Percentiles rank a stretch among this genome's conserved stretches.
phyloP scores from a whole-genome alignment of 2,113 vertebrate species.

The Hylia prasina region DNA sequence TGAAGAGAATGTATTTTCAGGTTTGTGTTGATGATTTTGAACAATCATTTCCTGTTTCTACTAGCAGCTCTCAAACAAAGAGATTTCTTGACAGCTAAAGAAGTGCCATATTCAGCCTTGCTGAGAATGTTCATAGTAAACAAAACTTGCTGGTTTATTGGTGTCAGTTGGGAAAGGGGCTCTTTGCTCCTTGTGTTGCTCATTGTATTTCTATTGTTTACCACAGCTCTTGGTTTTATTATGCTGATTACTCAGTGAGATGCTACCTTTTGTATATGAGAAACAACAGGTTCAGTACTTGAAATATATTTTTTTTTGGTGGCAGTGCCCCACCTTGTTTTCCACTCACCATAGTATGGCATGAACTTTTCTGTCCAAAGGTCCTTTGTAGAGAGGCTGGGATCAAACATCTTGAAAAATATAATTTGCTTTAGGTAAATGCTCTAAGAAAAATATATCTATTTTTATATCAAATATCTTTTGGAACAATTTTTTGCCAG shows the following conservation, averaged over 20 bases:
- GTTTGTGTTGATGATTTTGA: conserved; percentile 52
- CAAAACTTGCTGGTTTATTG: conserved; percentile 23
- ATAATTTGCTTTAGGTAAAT: not conserved
- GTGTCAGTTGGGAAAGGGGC: not conserved
- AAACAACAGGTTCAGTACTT: not conserved
- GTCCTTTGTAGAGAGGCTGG: not conserved
- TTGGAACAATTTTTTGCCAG: not conserved
- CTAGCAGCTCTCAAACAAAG: conserved; percentile 41
- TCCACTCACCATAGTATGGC: not conserved
- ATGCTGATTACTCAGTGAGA: not conserved
- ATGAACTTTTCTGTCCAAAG: not conserved
- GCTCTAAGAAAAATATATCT: not conserved
- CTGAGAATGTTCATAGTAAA: conserved; percentile 5
- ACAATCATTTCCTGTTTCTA: conserved; percentile 50
- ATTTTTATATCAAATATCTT: not conserved
- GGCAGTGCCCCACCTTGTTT: conserved; percentile 5
- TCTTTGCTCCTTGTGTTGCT: not conserved
- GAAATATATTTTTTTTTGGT: not conserved
- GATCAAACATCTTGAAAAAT: not conserved
- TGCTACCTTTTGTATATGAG: not conserved
- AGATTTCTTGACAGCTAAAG: conserved; percentile 53
- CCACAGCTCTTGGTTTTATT: conserved; percentile 14
- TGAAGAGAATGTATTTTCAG: conserved; percentile 49
- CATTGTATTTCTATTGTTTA: not conserved
- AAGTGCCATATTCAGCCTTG: conserved; percentile 16